A percentile compares a stretch with the other conserved stretches of the same genome.
Conservation (phyloP, 53 echinoderm and acorn worm genomes). For the Antedon mediterranea region DNA sequence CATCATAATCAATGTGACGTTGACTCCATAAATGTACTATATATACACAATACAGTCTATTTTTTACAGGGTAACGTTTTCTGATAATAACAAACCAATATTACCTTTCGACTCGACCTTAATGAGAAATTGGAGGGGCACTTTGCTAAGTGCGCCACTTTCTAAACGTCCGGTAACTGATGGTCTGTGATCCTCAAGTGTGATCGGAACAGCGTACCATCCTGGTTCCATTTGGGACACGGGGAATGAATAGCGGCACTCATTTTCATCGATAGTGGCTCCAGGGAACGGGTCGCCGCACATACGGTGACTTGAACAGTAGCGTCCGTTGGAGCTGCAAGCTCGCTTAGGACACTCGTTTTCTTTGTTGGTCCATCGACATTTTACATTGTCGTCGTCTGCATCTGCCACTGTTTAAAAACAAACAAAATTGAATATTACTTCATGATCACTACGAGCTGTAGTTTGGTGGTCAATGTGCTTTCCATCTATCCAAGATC, state of each 20-base stretch:
- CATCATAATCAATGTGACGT: no score
- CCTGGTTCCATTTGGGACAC: not conserved
- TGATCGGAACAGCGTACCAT: not conserved
- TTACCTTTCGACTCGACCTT: not conserved
- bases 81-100: no score
- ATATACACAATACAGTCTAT: no score
- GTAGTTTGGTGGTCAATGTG: no score
- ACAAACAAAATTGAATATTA: not conserved
- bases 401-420: not conserved
- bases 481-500: no score
- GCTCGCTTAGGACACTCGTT: not conserved
- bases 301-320: not conserved
- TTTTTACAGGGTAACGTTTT: no score
- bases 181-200: not conserved
- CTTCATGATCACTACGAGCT: no score
- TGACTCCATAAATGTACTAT: no score
- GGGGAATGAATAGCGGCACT: not conserved
- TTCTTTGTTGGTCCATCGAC: not conserved
- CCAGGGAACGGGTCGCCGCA: not conserved
- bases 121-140: not conserved
- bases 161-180: not conserved
- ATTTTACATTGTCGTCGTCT: not conserved
- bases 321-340: not conserved
- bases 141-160: not conserved
- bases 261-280: not conserved